Conservation (phyloP, 2,797 vertebrate genomes). For the Chelonia mydas region DNA sequence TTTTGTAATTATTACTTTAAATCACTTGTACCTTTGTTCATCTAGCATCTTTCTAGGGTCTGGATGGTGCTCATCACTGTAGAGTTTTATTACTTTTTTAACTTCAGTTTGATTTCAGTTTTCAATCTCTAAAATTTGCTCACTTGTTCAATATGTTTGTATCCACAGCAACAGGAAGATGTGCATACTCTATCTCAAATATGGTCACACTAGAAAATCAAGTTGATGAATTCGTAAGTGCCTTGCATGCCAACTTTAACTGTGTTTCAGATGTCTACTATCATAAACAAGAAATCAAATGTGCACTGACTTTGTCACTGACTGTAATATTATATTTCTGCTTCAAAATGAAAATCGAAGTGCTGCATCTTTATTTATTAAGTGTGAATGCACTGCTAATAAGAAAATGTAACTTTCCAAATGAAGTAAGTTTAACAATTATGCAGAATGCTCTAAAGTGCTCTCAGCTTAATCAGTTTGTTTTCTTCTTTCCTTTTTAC, state of each 20-base stretch:
- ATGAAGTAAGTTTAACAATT: constrained; percentile 31
- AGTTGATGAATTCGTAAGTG: constrained; percentile 33
- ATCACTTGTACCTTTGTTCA: neutral
- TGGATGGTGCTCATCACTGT: neutral
- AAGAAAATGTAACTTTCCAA: constrained; percentile 25
- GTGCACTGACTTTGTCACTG: constrained; percentile 12
- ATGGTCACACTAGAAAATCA: constrained; percentile 34
- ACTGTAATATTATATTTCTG: constrained; percentile 28
- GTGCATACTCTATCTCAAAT: constrained; percentile 35
- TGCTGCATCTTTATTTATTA: constrained; percentile 54
- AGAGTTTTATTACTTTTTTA: neutral
- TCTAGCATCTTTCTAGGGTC: neutral
- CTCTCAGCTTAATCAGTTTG: constrained; percentile 41
- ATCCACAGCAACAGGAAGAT: constrained; percentile 43
- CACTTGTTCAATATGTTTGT: constrained; percentile 33
- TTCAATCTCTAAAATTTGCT: constrained; percentile 35
- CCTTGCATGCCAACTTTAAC: constrained; percentile 23
- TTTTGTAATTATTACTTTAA: neutral
- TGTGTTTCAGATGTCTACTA: constrained; percentile 22
- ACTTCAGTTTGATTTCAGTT: constrained; percentile 44
- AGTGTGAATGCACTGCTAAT: constrained; percentile 49
- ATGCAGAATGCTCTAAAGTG: constrained; percentile 35
- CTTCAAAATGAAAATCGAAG: constrained; percentile 33
- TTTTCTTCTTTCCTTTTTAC: constrained; percentile 23
- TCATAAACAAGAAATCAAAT: constrained; percentile 49